These are phyloP conservation scores for Drosophila rellima DNA, from an alignment of 2,888 invertebrate species.

Conservation along the genomic window DNA sequence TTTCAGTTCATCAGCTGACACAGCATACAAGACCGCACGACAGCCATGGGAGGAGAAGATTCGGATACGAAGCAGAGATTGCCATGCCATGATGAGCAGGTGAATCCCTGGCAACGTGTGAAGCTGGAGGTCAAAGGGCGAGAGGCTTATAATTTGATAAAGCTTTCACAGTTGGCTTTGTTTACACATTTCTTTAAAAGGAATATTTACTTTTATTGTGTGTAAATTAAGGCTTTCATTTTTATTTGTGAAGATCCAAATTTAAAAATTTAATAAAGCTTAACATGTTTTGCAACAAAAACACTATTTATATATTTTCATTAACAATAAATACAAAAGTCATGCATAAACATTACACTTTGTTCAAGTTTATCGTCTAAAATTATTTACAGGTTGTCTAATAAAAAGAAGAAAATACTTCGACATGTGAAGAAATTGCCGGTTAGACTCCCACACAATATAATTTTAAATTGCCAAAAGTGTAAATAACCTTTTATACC, in stretches of 20 bases:
- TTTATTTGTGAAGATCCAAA: slow-evolving; percentile 8
- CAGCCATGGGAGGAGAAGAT: slow-evolving; percentile 28
- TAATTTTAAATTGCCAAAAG: slow-evolving; percentile 10
- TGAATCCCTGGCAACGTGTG: slow-evolving; percentile 19
- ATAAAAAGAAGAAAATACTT: neutral
- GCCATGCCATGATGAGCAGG: slow-evolving; percentile 9
- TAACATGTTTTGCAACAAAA: neutral
- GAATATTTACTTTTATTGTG: slow-evolving; percentile 24
- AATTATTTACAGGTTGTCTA: slow-evolving; percentile 11
- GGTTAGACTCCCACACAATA: slow-evolving; percentile 47
- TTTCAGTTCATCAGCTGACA: slow-evolving; percentile 43
- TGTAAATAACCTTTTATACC: slow-evolving; percentile 28
- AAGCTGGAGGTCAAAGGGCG: slow-evolving; percentile 18
- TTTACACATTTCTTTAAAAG: slow-evolving; percentile 13
- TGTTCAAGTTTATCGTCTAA: neutral
- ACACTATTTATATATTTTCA: neutral
- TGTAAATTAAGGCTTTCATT: slow-evolving; percentile 25
- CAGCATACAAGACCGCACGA: slow-evolving; percentile 38
- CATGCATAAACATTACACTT: slow-evolving; percentile 21
- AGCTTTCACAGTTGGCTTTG: slow-evolving; percentile 24
- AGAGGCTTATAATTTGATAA: slow-evolving; percentile 16
- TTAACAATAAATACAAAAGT: slow-evolving; percentile 4
- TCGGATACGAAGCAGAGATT: slow-evolving; percentile 11
- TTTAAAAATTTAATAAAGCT: slow-evolving; percentile 1
- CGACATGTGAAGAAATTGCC: slow-evolving; percentile 18